phyloP scores from a whole-genome alignment of 2,113 vertebrate genomes.

The Trinectes maculatus region DNA sequence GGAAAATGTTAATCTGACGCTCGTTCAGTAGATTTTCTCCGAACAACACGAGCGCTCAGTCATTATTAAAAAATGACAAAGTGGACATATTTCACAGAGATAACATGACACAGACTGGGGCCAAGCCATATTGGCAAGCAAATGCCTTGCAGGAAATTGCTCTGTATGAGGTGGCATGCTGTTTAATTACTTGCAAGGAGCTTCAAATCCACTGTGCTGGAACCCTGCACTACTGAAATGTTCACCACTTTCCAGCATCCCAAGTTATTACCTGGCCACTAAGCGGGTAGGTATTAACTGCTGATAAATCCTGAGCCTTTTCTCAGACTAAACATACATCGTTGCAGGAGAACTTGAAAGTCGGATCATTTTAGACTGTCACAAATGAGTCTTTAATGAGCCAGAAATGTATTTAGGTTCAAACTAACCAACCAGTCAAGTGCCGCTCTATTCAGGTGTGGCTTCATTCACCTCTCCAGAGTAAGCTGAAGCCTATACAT shows the following conservation, averaged over 20 bases:
- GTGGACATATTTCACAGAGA: conserved; percentile 77
- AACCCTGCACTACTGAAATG: conserved; percentile 58
- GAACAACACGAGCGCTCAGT: conserved; percentile 72
- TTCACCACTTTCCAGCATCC: conserved; percentile 51
- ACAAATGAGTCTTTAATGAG: conserved; percentile 66
- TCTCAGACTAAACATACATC: conserved; percentile 57
- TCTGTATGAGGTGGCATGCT: conserved; percentile 74
- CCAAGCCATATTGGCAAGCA: conserved; percentile 54
- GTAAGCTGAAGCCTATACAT: conserved; percentile 19
- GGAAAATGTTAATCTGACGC: conserved; percentile 66
- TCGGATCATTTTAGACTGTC: conserved; percentile 68
- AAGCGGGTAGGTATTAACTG: conserved; percentile 65
- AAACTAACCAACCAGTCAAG: conserved; percentile 28
- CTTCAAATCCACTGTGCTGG: conserved; percentile 69
- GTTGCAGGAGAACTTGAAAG: conserved; percentile 58
- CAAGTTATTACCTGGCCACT: conserved; percentile 72
- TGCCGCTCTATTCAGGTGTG: conserved; percentile 16
- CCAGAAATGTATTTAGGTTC: conserved; percentile 58
- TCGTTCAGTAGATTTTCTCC: conserved; percentile 64
- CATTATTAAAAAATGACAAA: conserved; percentile 79
- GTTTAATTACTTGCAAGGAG: conserved; percentile 78
- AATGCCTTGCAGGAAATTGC: conserved; percentile 75
- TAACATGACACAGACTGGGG: conserved; percentile 64
- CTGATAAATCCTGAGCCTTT: conserved; percentile 57
- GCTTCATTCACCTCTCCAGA: conserved; percentile 36